These are phyloP conservation scores for Callorhinus ursinus DNA, from an alignment of 2,113 vertebrate species.

Conservation along the genomic window DNA sequence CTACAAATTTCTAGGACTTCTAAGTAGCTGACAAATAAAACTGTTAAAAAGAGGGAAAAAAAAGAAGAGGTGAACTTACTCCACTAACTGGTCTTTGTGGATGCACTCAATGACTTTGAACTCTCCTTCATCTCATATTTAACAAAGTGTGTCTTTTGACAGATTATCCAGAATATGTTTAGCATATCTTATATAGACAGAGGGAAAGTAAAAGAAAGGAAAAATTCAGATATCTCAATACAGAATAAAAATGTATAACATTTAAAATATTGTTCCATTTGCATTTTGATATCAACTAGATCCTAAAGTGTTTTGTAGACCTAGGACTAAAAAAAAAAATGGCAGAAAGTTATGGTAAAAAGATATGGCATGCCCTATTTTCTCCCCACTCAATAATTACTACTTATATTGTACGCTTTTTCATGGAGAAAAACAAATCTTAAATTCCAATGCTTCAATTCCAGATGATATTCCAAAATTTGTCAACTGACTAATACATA, in stretches of 20 bases:
- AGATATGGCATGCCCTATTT: neutral
- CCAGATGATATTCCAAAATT: slow-evolving; percentile 32
- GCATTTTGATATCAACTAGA: neutral
- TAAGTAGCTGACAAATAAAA: slow-evolving; percentile 41
- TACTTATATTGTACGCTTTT: neutral
- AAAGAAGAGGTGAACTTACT: neutral
- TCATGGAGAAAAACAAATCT: neutral
- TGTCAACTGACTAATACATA: slow-evolving; percentile 44
- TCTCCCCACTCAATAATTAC: neutral
- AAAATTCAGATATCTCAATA: neutral
- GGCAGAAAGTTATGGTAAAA: neutral
- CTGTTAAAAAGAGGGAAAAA: neutral
- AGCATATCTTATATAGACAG: neutral
- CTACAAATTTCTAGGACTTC: neutral
- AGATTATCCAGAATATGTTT: neutral
- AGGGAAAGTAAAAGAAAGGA: neutral
- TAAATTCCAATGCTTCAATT: neutral
- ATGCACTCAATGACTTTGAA: neutral
- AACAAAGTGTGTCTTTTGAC: slow-evolving; percentile 21
- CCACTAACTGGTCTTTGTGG: neutral
- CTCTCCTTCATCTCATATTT: neutral
- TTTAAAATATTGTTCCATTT: neutral
- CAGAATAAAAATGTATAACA: neutral
- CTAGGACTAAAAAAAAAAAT: neutral
- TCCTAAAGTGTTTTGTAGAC: neutral